A percentile compares a stretch with the other conserved stretches of the same genome.
These are phyloP conservation scores for Hymenopus coronatus DNA, from an alignment of 2,888 invertebrate species.

Conservation along the genomic window DNA sequence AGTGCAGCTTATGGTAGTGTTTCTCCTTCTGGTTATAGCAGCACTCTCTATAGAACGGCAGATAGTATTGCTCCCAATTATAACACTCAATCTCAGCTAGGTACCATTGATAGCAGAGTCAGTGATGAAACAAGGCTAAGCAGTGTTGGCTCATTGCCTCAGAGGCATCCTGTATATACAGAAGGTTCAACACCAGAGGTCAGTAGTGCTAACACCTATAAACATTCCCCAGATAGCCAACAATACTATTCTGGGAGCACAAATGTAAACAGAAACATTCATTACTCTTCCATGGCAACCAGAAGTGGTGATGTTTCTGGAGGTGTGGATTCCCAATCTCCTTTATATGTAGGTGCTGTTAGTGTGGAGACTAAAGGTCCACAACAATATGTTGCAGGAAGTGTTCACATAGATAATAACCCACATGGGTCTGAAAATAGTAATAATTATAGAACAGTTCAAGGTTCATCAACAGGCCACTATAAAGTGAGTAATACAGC, in stretches of 20 bases:
- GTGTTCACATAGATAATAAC: neutral
- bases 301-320: neutral
- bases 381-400: neutral
- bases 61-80: neutral
- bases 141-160: neutral
- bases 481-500: neutral
- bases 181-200: neutral
- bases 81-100: neutral
- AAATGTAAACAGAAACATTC: neutral
- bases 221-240: neutral
- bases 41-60: neutral
- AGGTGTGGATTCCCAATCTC: neutral
- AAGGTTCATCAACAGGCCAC: neutral
- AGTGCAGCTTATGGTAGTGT: slow-evolving; percentile 28
- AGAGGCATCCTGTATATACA: neutral
- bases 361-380: neutral
- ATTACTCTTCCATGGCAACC: neutral
- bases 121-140: neutral
- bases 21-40: neutral
- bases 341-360: neutral
- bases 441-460: neutral
- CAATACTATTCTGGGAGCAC: neutral
- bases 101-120: neutral
- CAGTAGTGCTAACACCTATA: neutral
- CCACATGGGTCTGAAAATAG: neutral